phyloP scores from a whole-genome alignment of 2,888 invertebrate genomes.

The Leistus spinibarbis region DNA sequence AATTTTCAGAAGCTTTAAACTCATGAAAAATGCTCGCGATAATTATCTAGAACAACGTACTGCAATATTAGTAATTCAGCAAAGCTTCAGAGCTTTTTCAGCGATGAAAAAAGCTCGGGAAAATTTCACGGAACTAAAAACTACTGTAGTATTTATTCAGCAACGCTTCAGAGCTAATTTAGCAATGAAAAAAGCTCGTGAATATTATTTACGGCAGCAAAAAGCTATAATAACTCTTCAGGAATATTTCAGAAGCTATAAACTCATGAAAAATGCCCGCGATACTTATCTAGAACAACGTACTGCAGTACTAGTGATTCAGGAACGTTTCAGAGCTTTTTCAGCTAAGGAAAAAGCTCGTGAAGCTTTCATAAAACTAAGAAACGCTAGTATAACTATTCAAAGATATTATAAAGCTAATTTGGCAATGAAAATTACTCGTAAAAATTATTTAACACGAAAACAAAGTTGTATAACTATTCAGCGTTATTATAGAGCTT shows the following conservation, averaged over 20 bases:
- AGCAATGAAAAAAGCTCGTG: conserved; percentile 42
- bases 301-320: conserved; percentile 44
- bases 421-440: conserved; percentile 43
- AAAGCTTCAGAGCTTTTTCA: conserved; percentile 48
- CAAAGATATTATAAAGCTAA: conserved; percentile 55
- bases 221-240: conserved; percentile 51
- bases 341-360: conserved; percentile 50
- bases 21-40: conserved; percentile 47
- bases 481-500: conserved; percentile 59
- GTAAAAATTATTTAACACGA: conserved; percentile 52
- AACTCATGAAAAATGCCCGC: conserved; percentile 49
- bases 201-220: conserved; percentile 35
- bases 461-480: conserved; percentile 55
- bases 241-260: conserved; percentile 54
- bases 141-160: conserved; percentile 29
- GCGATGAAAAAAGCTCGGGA: conserved; percentile 48
- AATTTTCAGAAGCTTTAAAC: conserved; percentile 6
- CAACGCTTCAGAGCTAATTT: conserved; percentile 10
- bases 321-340: conserved; percentile 43
- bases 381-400: conserved; percentile 51
- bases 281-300: conserved; percentile 46
- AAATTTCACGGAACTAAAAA: conserved; percentile 11
- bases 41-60: conserved; percentile 45
- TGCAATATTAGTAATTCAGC: conserved; percentile 53
- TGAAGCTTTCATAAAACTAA: conserved; percentile 50